These are phyloP conservation scores for Lethrus apterus DNA, from an alignment of 1,140 invertebrate species.

Conservation along the genomic window DNA sequence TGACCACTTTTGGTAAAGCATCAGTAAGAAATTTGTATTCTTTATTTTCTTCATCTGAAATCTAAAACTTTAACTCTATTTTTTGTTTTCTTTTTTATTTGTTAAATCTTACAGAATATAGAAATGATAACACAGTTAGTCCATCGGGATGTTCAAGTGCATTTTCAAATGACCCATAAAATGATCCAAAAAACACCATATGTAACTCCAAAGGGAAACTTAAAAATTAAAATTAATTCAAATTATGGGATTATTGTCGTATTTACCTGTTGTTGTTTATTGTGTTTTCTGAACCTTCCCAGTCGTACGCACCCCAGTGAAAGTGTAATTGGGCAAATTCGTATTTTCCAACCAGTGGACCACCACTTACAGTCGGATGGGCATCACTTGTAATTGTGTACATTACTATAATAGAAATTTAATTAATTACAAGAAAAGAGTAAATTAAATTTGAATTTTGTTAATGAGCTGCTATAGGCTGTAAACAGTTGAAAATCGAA, in stretches of 20 bases:
- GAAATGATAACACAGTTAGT: slow-evolving; percentile 77
- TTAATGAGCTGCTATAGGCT: not conserved
- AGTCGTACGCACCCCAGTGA: slow-evolving; percentile 72
- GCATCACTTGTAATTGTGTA: too few relatives aligned
- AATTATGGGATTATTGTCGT: too few relatives aligned
- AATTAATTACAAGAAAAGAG: not conserved
- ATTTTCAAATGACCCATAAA: slow-evolving; percentile 54
- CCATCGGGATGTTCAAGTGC: slow-evolving; percentile 64
- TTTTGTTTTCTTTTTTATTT: too few relatives aligned
- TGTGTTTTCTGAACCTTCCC: slow-evolving; percentile 78
- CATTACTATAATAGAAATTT: too few relatives aligned
- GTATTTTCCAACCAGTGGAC: slow-evolving; percentile 63
- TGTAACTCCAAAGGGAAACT: slow-evolving; percentile 75
- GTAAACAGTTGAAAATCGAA: not conserved
- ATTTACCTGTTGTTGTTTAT: slow-evolving; percentile 61
- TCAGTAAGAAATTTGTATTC: slow-evolving; percentile 51
- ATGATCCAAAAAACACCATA: slow-evolving; percentile 75
- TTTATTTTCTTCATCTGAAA: slow-evolving; percentile 20
- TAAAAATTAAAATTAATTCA: too few relatives aligned
- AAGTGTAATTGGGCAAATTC: slow-evolving; percentile 77
- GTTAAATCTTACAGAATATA: slow-evolving; percentile 70
- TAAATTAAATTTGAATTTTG: slow-evolving; percentile 9
- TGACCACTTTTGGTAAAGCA: slow-evolving; percentile 45
- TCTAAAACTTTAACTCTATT: too few relatives aligned
- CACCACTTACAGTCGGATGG: slow-evolving; percentile 53